These are phyloP conservation scores for Ameiurus melas DNA, from an alignment of 2,113 vertebrate genomes.

Conservation along the genomic window DNA sequence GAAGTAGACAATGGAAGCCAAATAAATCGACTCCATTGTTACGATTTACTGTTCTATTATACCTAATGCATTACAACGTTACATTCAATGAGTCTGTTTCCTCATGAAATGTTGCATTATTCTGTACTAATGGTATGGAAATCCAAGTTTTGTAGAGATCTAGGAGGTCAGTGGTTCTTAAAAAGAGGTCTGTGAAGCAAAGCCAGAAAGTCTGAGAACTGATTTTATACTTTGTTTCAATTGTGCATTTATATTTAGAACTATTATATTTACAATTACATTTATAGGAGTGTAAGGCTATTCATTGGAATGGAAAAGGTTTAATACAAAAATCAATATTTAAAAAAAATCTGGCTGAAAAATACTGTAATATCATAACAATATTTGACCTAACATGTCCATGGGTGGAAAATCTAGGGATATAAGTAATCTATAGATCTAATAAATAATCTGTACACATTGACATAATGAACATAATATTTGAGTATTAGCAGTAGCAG, in stretches of 20 bases:
- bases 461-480: neutral
- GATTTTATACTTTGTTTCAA: neutral
- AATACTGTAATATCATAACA: neutral
- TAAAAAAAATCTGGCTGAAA: neutral
- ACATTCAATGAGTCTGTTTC: neutral
- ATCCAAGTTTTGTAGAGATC: neutral
- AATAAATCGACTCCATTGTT: neutral
- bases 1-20: neutral
- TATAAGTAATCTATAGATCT: neutral
- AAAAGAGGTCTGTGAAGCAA: neutral
- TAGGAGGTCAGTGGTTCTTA: neutral
- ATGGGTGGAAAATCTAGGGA: neutral
- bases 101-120: neutral
- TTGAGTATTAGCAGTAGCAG: neutral
- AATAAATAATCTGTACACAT: neutral
- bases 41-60: neutral
- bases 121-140: neutral
- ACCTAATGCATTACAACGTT: neutral
- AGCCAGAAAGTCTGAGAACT: neutral
- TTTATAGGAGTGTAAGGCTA: neutral
- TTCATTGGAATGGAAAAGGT: neutral
- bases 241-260: neutral
- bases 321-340: neutral
- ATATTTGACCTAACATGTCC: neutral
- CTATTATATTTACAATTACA: neutral